Evolutionary conservation across 1,140 invertebrate genomes (phyloP), one percentile per base, ranked within the genome.

Genomic region (Magallana gigas): DNA sequence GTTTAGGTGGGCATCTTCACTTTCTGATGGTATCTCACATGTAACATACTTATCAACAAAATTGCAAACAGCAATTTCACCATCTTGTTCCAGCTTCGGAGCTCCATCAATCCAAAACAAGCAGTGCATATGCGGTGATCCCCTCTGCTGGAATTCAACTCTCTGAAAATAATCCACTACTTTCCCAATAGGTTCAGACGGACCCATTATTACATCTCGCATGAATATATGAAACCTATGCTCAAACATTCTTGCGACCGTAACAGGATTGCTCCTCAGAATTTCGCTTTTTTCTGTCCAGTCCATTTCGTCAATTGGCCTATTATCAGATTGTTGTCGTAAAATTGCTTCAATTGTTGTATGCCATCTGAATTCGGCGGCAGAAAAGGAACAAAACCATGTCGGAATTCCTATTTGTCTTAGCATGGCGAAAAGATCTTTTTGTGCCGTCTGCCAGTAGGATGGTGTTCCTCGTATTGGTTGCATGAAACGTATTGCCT

Each of bases 341-440:
- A 91, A 83, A 87, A 91, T 91, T 8, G 89, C 90, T 87, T 90
- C 87, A n/a, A 91, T 11, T 48, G 59, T 90, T 86, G 76, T 87
- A 88, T 62, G 89, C 23, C 48, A 56, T 36, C 36, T 36, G 36
- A 36, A 36, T 36, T 36, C 36, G 1, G 36, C 36, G 36, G 36
- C 36, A 36, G 36, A 36, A 36, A 36, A 36, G 36, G 36, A 36
- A 36, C 36, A 36, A 36, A 36, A 36, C 36, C 36, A 36, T 36
- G 36, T 36, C 36, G 36, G 36, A 36, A 36, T 36, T 36, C 36
- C 36, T 1, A 36, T 36, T 36, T 36, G 36, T 36, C 36, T 36
- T 36, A 36, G 36, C 36, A 36, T 36, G 36, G 36, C 36, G 36
- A 36, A 36, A 36, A 36, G 36, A 36, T 36, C 36, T 36, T 36